Conservation (phyloP, 2,888 invertebrate genomes). For the Allacma fusca region DNA sequence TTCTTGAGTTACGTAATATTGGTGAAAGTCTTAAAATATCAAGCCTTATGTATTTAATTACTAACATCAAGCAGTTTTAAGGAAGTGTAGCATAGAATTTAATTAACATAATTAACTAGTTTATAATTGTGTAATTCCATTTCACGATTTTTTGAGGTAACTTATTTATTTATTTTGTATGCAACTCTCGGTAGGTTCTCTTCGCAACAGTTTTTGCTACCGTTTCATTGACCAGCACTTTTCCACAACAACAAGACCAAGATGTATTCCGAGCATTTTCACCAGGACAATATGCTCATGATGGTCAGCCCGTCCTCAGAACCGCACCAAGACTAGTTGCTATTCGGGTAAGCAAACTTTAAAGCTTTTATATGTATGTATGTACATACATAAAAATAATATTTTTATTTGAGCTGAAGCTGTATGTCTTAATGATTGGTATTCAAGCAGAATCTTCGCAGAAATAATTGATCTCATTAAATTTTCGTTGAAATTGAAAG, state of each 20-base stretch:
- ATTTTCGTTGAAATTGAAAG: neutral
- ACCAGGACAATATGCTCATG: constrained; percentile 48
- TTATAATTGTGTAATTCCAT: no score
- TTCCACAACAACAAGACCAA: constrained; percentile 45
- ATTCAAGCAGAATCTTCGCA: no score
- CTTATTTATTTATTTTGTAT: neutral
- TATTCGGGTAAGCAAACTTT: constrained; percentile 13
- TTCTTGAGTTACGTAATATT: no score
- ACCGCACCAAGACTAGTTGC: constrained; percentile 46
- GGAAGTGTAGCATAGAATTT: no score
- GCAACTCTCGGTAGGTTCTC: neutral
- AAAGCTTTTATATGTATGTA: neutral
- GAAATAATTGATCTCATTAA: neutral
- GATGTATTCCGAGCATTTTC: constrained; percentile 48
- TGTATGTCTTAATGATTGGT: no score
- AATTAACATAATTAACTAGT: no score
- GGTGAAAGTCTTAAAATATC: no score
- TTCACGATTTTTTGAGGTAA: no score
- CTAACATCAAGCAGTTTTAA: no score
- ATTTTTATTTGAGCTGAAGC: no score
- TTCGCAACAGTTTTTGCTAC: neutral
- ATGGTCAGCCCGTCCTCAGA: constrained; percentile 35
- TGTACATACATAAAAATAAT: neutral
- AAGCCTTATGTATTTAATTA: no score
- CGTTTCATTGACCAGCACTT: constrained; percentile 30